Percentiles rank a stretch among this genome's conserved stretches.
Evolutionary conservation across 2,888 invertebrate genomes (phyloP).

Genomic region (Tyria jacobaeae): DNA sequence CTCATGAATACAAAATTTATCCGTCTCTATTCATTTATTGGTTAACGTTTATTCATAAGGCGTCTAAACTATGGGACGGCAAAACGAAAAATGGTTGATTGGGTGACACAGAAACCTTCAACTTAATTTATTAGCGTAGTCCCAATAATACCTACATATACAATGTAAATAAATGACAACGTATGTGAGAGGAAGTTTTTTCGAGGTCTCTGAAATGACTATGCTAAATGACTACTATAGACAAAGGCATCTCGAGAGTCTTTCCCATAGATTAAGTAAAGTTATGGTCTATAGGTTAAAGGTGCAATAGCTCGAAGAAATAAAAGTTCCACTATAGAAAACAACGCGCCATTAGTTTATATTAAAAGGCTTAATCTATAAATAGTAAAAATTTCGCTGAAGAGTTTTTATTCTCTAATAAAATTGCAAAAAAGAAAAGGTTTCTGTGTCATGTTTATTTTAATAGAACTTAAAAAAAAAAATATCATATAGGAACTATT

Average conservation of each 20-base stretch:
- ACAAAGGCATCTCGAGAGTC: background rate
- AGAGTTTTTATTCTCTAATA: background rate
- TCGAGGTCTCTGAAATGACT: background rate
- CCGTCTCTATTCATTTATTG: constrained; percentile 22
- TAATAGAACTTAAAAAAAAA: constrained; percentile 40
- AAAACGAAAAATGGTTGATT: constrained; percentile 25
- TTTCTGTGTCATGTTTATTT: constrained; percentile 31
- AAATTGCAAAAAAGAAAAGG: constrained; percentile 15
- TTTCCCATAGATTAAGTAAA: no score
- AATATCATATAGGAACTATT: constrained; percentile 71
- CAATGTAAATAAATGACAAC: background rate
- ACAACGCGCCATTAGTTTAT: background rate
- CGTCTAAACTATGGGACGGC: constrained; percentile 40
- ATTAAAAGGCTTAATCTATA: no score
- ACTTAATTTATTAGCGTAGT: background rate
- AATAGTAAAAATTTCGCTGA: background rate
- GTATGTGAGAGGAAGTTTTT: background rate
- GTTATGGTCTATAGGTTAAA: no score
- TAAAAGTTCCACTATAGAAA: background rate
- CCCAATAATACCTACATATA: background rate
- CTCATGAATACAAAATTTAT: constrained; percentile 27
- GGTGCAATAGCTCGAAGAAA: background rate
- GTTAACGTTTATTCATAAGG: constrained; percentile 31
- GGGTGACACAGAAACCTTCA: constrained; percentile 17
- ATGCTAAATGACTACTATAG: background rate